phyloP scores from a whole-genome alignment of 2,113 vertebrate genomes.

The Scolopax mira region DNA sequence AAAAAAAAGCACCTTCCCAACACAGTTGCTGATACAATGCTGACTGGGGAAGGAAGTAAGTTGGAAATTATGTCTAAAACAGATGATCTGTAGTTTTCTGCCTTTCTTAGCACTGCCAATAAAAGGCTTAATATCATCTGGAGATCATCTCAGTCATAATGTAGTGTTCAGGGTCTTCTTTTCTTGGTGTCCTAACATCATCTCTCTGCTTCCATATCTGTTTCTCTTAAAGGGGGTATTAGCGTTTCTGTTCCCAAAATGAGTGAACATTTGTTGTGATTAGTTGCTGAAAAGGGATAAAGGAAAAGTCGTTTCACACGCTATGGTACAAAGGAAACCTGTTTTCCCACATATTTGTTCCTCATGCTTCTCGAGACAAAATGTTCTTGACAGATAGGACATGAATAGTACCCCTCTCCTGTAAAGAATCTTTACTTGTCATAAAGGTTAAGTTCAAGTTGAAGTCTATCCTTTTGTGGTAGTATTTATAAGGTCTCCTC shows the following conservation, averaged over 20 bases:
- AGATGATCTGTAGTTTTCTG: not conserved
- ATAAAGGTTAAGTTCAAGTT: not conserved
- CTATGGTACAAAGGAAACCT: not conserved
- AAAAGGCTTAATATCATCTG: not conserved
- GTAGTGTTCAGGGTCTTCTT: not conserved
- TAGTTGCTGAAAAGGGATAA: not conserved
- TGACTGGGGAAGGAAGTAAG: not conserved
- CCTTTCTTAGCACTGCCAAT: not conserved
- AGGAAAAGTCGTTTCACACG: fast-evolving
- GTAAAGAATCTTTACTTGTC: not conserved
- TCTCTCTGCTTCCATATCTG: not conserved
- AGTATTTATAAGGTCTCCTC: not conserved
- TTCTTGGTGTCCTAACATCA: not conserved
- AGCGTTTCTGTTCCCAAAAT: not conserved
- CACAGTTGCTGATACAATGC: not conserved
- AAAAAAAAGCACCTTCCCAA: not conserved
- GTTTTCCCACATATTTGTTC: not conserved
- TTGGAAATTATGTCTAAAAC: not conserved
- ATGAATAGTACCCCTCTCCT: not conserved
- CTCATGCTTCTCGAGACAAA: not conserved
- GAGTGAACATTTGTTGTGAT: not conserved
- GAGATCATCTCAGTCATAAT: not conserved
- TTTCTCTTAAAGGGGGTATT: not conserved
- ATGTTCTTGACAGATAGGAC: not conserved
- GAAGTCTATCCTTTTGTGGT: not conserved